Percentiles rank a stretch among this genome's conserved stretches.
These are phyloP conservation scores for Cybosia mesomella DNA, from an alignment of 2,888 invertebrate species.

Conservation along the genomic window DNA sequence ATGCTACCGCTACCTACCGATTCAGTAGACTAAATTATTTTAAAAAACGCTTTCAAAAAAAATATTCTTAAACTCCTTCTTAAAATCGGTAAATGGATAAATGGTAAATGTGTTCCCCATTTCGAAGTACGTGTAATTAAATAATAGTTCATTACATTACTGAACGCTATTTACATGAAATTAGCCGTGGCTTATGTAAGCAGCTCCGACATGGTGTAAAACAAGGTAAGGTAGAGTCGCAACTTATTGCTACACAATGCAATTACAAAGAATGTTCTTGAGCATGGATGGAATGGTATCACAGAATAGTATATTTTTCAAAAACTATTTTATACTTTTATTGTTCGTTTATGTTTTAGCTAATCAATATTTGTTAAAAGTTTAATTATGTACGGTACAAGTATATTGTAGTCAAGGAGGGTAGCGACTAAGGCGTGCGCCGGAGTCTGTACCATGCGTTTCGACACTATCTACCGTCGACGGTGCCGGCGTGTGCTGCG, in stretches of 20 bases:
- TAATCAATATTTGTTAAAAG: neutral
- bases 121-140: conserved; percentile 27
- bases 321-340: neutral
- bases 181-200: conserved; percentile 63
- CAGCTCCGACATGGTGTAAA: conserved; percentile 37
- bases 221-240: conserved; percentile 33
- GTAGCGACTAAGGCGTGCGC: conserved; percentile 71
- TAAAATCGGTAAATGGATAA: neutral
- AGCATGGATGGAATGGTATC: conserved; percentile 1
- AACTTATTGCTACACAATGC: conserved; percentile 36
- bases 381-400: conserved; percentile 14
- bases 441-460: conserved; percentile 77
- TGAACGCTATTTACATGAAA: conserved; percentile 55
- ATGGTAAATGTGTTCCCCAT: neutral
- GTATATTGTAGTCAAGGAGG: conserved; percentile 49
- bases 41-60: too few species aligned
- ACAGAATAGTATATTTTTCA: neutral
- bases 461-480: conserved; percentile 78
- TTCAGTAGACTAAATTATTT: conserved; percentile 37
- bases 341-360: neutral
- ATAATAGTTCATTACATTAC: conserved; percentile 53
- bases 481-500: conserved; percentile 81
- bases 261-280: conserved; percentile 19
- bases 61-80: neutral
- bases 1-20: conserved; percentile 67